phyloP scores from a whole-genome alignment of 64 coral and sea anemone species.

The Cladopsammia gracilis region DNA sequence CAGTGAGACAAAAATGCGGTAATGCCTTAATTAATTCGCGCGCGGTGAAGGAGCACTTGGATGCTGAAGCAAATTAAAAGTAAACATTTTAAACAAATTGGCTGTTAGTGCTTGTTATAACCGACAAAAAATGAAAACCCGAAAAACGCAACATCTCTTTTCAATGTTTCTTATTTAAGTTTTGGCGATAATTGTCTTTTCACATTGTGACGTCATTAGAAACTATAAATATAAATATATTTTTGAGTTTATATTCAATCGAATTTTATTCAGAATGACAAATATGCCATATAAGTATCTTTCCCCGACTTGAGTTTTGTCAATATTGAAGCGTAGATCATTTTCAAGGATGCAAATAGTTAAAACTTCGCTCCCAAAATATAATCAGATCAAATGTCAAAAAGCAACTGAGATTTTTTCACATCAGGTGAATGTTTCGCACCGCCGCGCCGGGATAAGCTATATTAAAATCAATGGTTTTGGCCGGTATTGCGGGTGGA shows the following conservation, averaged over 20 bases:
- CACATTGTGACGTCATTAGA: background rate
- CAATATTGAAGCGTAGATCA: background rate
- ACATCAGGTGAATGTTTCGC: no score
- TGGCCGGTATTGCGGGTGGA: background rate
- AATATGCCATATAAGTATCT: background rate
- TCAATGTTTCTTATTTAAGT: background rate
- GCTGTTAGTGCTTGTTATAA: no score
- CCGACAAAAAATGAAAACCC: no score
- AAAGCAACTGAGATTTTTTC: no score
- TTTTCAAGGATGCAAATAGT: background rate
- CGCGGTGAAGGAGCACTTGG: background rate
- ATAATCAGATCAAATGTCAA: background rate
- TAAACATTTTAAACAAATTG: constrained; percentile 10
- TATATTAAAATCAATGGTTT: no score
- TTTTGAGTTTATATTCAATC: background rate
- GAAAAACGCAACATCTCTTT: no score
- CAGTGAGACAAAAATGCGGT: background rate
- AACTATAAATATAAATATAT: background rate
- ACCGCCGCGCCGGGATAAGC: no score
- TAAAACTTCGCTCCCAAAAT: no score
- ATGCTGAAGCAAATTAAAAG: background rate
- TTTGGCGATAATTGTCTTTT: no score
- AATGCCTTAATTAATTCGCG: background rate
- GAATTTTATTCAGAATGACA: constrained; percentile 3
- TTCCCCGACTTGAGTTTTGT: background rate